Conservation (phyloP, 2,113 vertebrate genomes). For the Isichthys henryi region DNA sequence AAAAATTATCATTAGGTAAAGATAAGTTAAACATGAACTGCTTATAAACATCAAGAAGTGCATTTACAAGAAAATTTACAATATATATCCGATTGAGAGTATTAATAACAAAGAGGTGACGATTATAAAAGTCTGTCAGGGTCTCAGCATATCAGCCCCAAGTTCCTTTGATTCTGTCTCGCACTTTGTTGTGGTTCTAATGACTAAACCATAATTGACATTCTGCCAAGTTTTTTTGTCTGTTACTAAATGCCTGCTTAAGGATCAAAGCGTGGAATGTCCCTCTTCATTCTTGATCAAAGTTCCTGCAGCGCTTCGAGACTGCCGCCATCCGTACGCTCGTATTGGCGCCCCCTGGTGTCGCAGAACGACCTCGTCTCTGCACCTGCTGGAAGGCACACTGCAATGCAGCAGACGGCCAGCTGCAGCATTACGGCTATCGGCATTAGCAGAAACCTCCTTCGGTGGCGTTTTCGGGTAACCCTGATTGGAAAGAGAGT, state of each 20-base stretch:
- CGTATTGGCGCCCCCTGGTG: constrained; percentile 12
- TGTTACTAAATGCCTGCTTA: background rate
- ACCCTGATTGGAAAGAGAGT: background rate
- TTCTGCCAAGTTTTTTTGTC: background rate
- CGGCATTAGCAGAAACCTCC: background rate
- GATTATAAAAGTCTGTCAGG: background rate
- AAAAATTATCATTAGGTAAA: background rate
- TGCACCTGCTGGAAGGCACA: background rate
- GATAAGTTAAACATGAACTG: background rate
- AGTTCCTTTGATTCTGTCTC: background rate
- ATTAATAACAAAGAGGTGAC: background rate
- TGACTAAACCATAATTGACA: background rate
- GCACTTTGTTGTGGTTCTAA: background rate
- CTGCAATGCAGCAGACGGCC: constrained; percentile 20
- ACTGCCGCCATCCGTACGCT: background rate
- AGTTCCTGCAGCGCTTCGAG: background rate
- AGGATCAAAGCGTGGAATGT: background rate
- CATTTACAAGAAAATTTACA: background rate
- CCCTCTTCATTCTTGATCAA: background rate
- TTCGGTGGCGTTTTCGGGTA: background rate
- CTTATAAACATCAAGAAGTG: background rate
- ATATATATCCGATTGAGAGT: background rate
- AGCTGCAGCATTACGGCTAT: background rate
- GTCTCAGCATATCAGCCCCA: background rate
- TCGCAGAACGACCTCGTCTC: background rate